A percentile compares a stretch with the other conserved stretches of the same genome.
Evolutionary conservation across 2,888 invertebrate species (phyloP).

Genomic region (Sphaerophoria rueppellii): DNA sequence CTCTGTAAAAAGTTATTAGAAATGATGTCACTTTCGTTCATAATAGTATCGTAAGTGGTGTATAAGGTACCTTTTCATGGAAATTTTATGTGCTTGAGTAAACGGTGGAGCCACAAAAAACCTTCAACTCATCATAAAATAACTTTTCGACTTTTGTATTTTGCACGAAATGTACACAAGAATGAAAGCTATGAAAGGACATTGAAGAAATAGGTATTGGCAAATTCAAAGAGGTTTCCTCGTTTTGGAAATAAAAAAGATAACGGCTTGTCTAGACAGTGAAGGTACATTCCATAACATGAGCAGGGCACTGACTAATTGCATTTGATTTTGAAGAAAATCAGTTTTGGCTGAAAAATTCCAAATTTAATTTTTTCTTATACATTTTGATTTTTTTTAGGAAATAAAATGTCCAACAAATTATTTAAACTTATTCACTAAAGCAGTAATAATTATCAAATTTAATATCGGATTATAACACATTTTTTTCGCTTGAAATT

Average conservation of each 20-base stretch:
- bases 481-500: constrained; percentile 1
- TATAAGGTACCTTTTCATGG: too few species aligned
- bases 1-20: constrained; percentile 8
- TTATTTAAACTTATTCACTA: not conserved
- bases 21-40: constrained; percentile 16
- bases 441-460: not conserved
- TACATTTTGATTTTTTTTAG: not conserved
- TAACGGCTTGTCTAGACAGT: too few species aligned
- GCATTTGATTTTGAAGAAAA: too few species aligned
- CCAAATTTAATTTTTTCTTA: not conserved
- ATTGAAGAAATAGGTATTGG: too few species aligned
- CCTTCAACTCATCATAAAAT: not conserved
- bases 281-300: too few species aligned
- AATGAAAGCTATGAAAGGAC: too few species aligned
- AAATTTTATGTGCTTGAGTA: too few species aligned
- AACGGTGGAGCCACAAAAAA: not conserved
- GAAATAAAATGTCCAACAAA: constrained; percentile 12
- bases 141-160: not conserved
- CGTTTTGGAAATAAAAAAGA: not conserved
- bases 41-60: too few species aligned
- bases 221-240: too few species aligned
- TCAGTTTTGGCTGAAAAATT: not conserved
- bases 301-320: too few species aligned
- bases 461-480: not conserved
- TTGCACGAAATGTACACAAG: not conserved